Evolutionary conservation across 2,888 invertebrate species (phyloP), one percentile per base, ranked within the genome.

Genomic region (Helleia helle): DNA sequence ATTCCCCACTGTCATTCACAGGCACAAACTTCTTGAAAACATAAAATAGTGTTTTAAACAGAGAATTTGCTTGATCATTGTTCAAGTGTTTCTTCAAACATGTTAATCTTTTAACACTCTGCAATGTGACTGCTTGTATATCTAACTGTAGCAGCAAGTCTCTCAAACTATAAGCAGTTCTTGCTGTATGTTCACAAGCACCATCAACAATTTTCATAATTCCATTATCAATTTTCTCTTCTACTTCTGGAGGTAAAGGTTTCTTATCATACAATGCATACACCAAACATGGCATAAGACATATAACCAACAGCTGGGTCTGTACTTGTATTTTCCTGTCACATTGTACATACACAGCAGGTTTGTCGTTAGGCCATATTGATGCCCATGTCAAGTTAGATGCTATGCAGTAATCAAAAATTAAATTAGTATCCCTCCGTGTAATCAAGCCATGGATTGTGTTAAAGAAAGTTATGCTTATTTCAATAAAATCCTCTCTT

Each of bases 31-130:
- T 88, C 51, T 87, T 86, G 0, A 91, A 61, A 0, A 86, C 79
- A 57, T 90, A 89, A 34, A 88, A 87, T 36, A 91, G 59, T 0
- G 87, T 84, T 62, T 90, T 90, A 51, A 91, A 89, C 1, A 89
- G 80, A 13, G 88, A 65, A 36, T 90, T 87, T 0, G 89, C 91
- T 55, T 88, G 87, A 40, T 88, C 87, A 29, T 88, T 81, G 40
- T 86, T 80, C 43, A 90, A 74, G 45, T 87, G 79, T 36, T 87
- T 80, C 49, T 87, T 87, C 50, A 85, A 71, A 51, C 87, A 86
- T n/a, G 87, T 71, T 1, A 89, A 63, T 49, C 88, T 86, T 49
- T 88, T 84, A 1, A 90, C 70, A 37, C 87, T 81, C 43, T 88
- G 77, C 4, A 84, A 65, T 1, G 81, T 77, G n/a, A 86, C 59